Conservation (phyloP, 2,113 vertebrate species). For the Pterocles orientalis region DNA sequence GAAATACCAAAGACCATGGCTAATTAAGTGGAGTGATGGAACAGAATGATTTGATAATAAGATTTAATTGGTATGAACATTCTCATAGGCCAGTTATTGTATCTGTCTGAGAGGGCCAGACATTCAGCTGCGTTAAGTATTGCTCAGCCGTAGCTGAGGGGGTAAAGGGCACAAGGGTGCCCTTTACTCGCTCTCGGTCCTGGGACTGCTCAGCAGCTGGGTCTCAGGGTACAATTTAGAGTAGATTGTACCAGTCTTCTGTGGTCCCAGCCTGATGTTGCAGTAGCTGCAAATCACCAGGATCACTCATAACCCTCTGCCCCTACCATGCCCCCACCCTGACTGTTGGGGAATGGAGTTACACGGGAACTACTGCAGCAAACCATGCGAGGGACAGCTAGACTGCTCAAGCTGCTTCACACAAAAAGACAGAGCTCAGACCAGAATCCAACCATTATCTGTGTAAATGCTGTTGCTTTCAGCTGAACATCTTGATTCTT, state of each 20-base stretch:
- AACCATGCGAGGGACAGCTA: background rate
- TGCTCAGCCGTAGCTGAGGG: background rate
- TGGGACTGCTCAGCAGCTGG: background rate
- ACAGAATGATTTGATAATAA: conserved; percentile 53
- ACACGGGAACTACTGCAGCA: background rate
- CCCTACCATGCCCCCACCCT: no score
- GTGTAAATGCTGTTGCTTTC: background rate
- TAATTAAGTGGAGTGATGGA: conserved; percentile 59
- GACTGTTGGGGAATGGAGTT: background rate
- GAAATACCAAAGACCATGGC: conserved; percentile 62
- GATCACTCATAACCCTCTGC: background rate
- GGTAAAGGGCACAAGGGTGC: background rate
- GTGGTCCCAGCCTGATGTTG: background rate
- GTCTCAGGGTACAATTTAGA: background rate
- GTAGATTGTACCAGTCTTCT: background rate
- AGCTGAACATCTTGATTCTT: background rate
- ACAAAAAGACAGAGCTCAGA: background rate
- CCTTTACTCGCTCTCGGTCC: background rate
- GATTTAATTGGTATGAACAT: conserved; percentile 48
- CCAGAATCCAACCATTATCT: background rate
- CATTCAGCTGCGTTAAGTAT: background rate
- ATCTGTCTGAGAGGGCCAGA: background rate
- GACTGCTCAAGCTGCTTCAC: background rate
- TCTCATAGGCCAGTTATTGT: conserved; percentile 37
- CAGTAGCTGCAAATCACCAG: background rate